Base-by-base conservation (phyloP, 2,797 vertebrate species). In the Hyperoplus immaculatus region DNA sequence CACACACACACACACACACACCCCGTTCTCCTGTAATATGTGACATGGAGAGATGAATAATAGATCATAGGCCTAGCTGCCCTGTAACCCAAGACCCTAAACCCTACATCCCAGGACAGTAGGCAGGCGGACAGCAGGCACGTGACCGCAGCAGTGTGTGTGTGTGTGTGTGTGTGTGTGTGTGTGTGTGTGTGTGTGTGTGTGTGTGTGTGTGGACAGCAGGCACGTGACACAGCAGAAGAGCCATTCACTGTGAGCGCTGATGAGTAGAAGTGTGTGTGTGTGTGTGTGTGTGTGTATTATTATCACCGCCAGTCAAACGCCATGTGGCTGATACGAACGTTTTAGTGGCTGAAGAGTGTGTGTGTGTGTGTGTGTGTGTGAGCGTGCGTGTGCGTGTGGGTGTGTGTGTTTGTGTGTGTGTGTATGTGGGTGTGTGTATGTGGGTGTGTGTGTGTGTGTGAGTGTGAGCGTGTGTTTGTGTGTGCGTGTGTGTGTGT, bases 41-140 rank as follows among this genome's bases (percentile, higher is more conserved):
- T 91, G 90, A 92, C 89, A 92, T 88, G 87, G 76, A 77, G 80
- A 57, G 62, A 91, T 94, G 75, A 93, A 94, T 94, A 92, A 94
- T 91, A 88, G 71, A 93, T 92, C 85, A 87, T 86, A 89, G 84
- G 80, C 76, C 89, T 82, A 82, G 85, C 81, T 85, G 72, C 42
- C 81, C 75, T 0, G 91, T 88, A 93, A 94, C 89, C 78, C 65
- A 67, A 94, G 3, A 29, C 29, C 29, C 29, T 29, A 29, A 29
- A 29, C 29, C 41, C 88, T 75, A 36, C 16, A 82, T 69, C 72
- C 68, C 77, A 29, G 85, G 87, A 88, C 81, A 84, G 80, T 87
- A 91, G 87, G 84, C 84, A 83, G 86, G 81, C 80, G 88, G 80
- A 55, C 81, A 57, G 54, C 6, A 69, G 69, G 50, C 85, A 86